These are phyloP conservation scores for Uria lomvia DNA, from an alignment of 2,113 vertebrate genomes.

Conservation along the genomic window DNA sequence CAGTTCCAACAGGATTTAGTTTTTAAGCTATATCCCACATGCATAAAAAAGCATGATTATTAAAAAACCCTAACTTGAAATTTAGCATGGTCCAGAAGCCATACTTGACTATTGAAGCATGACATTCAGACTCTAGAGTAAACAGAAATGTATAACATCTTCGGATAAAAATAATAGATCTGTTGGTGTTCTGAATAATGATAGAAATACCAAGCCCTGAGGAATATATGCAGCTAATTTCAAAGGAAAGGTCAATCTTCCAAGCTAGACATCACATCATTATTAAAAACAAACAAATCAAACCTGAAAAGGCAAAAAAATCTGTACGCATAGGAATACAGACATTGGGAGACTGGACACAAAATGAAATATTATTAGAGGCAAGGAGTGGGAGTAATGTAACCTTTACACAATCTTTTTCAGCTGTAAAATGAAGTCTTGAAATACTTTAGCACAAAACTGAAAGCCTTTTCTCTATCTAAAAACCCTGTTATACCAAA, in stretches of 20 bases:
- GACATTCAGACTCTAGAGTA: background rate
- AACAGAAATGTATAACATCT: background rate
- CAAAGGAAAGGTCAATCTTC: conserved; percentile 21
- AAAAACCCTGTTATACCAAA: background rate
- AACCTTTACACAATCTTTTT: background rate
- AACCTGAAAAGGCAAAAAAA: background rate
- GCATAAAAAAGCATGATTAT: background rate
- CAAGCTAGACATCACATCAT: background rate
- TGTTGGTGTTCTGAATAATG: too few relatives aligned
- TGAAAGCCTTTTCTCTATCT: background rate
- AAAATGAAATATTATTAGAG: background rate
- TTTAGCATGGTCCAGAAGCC: background rate
- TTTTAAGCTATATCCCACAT: background rate
- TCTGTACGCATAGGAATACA: background rate
- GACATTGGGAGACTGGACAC: background rate
- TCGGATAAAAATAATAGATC: background rate
- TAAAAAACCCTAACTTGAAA: background rate
- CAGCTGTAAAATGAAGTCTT: background rate
- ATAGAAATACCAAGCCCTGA: background rate
- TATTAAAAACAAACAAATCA: conserved; percentile 26
- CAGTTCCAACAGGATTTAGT: background rate
- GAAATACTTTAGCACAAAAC: background rate
- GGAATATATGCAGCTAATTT: background rate
- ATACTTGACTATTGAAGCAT: background rate
- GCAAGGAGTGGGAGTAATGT: background rate